Base-by-base conservation (phyloP, 2,113 vertebrate species). In the Eudyptes chrysolophus region DNA sequence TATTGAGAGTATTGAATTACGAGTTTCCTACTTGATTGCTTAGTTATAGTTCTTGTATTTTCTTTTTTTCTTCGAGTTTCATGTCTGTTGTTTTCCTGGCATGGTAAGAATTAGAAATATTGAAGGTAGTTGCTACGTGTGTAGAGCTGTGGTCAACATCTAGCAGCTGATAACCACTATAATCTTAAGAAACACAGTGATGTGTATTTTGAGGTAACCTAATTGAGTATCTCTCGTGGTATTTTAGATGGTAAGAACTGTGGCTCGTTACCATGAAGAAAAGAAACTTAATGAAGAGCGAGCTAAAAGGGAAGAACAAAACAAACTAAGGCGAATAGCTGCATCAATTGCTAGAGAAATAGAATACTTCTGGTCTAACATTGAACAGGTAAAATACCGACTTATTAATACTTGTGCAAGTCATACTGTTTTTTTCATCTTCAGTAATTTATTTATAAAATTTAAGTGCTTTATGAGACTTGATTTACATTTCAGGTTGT, bases 301-400 rank as follows among this genome's bases (percentile, higher is more conserved):
- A 92, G 98, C 98, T 65, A 99, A 98, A 97, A 99, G 96, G 81
- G 99, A 99, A 94, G 98, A 98, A 55, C 98, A 99, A 92, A 98
- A 98, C 96, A 98, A 98, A 86, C 97, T 99, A 34, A 98, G 99
- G 65, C 97, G 98, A 77, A 99, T 99, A 68, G 99, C 99, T 91
- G 98, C 99, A 62, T 98, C 98, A 11, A 99, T 99, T 70, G 99
- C 99, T 24, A 97, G 99, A 80, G 99, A 99, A 95, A 99, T 99
- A 86, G 99, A 99, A 48, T 99, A 99, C 87, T 99, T 99, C 97
- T 99, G 99, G 99, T 98, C 98, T 54, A 99, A 99, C 97, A 99
- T 99, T 81, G 99, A 99, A 62, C 99, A 99, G 98, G 99, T 99
- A 44, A 88, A 78, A 24, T 42, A 49, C 17, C 2, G 2, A 40